A percentile compares a stretch with the other conserved stretches of the same genome.
Evolutionary conservation across 1,140 invertebrate species (phyloP).

Genomic region (Phortica variegata): DNA sequence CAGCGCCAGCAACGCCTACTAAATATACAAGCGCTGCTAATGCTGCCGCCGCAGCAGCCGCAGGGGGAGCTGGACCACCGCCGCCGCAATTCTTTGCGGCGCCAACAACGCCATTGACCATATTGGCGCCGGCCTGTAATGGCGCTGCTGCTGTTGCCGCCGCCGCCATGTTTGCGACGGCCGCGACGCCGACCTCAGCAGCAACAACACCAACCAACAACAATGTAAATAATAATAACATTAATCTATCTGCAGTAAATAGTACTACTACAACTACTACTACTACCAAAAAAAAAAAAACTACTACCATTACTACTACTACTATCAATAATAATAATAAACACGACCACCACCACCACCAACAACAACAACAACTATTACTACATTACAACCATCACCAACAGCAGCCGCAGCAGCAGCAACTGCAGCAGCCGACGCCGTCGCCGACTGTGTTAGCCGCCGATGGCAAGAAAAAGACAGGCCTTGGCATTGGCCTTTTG

Average conservation of each 20-base stretch:
- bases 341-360: constrained; percentile 18
- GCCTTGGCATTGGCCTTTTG: constrained; percentile 5
- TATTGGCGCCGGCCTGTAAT: constrained; percentile 39
- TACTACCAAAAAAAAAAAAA: background rate
- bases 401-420: constrained; percentile 31
- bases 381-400: constrained; percentile 39
- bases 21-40: constrained; percentile 27
- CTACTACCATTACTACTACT: constrained; percentile 32
- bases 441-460: constrained; percentile 12
- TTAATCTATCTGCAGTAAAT: constrained; percentile 54
- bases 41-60: background rate
- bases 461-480: constrained; percentile 4
- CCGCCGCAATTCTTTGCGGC: constrained; percentile 38
- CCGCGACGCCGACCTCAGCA: constrained; percentile 44
- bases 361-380: constrained; percentile 1
- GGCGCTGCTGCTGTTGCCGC: constrained; percentile 39
- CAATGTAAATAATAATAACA: constrained; percentile 43
- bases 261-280: constrained; percentile 40
- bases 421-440: constrained; percentile 27
- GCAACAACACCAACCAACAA: constrained; percentile 45
- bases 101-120: constrained; percentile 43
- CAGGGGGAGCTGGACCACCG: constrained; percentile 11
- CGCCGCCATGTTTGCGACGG: constrained; percentile 41
- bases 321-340: constrained; percentile 39
- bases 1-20: constrained; percentile 35